These are phyloP conservation scores for Hipposideros armiger DNA, from an alignment of 2,113 vertebrate species.

Conservation along the genomic window DNA sequence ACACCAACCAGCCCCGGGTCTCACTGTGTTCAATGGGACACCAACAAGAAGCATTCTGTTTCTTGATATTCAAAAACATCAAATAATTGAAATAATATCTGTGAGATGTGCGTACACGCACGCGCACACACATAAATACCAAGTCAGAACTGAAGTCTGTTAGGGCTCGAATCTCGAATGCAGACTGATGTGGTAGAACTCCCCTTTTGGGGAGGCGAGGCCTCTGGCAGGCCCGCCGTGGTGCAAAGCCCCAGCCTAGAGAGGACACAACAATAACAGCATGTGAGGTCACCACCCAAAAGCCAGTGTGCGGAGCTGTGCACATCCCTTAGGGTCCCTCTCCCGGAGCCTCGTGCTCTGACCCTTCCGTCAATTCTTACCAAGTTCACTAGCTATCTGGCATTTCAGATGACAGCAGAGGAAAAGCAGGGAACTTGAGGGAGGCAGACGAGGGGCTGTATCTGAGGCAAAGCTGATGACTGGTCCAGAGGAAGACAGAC, in stretches of 20 bases:
- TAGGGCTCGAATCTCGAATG: background rate
- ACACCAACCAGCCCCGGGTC: background rate
- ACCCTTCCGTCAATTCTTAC: background rate
- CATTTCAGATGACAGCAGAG: background rate
- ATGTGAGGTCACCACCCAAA: too few species aligned
- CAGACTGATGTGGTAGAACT: accelerated
- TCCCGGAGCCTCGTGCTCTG: background rate
- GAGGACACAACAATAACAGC: background rate
- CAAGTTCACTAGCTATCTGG: background rate
- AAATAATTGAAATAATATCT: background rate
- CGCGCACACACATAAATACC: background rate
- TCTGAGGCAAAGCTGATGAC: accelerated
- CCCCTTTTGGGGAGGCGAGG: background rate
- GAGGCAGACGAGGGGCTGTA: background rate
- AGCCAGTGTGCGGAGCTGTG: background rate
- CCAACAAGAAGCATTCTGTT: background rate
- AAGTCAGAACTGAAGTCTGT: background rate
- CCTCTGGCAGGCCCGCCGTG: background rate
- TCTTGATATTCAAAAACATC: background rate
- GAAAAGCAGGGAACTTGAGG: background rate
- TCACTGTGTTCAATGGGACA: background rate
- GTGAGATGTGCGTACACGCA: background rate
- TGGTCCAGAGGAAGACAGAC: background rate
- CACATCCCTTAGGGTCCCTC: background rate
- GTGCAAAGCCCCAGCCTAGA: background rate